phyloP scores from a whole-genome alignment of 1,140 invertebrate species.

The Scaptomyza montana region DNA sequence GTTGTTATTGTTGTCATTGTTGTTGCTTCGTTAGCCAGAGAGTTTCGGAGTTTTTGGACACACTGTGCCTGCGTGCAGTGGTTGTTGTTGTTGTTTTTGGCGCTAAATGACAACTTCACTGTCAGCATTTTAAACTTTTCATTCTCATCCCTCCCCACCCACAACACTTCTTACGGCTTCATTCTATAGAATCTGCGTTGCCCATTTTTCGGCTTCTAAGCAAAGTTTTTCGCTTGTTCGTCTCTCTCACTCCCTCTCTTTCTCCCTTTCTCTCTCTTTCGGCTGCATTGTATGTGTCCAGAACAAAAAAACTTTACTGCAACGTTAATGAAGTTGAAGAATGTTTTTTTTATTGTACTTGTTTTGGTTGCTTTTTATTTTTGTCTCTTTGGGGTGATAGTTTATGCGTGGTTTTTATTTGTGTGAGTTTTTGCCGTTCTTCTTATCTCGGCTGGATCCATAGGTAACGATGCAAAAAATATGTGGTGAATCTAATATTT shows the following conservation, averaged over 20 bases:
- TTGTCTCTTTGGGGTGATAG: neutral
- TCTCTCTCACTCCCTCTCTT: slow-evolving; percentile 8
- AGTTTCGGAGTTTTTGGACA: slow-evolving; percentile 47
- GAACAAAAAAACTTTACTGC: slow-evolving; percentile 56
- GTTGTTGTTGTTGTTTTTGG: slow-evolving; percentile 21
- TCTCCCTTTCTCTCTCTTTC: too few relatives aligned
- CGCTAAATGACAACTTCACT: slow-evolving; percentile 76
- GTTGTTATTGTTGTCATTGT: slow-evolving; percentile 39
- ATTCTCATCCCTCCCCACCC: neutral
- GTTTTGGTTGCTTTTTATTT: too few relatives aligned
- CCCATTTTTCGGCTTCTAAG: slow-evolving; percentile 53
- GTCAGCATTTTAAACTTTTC: slow-evolving; percentile 75
- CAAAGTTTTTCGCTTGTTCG: slow-evolving; percentile 51
- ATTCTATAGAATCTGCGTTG: slow-evolving; percentile 22
- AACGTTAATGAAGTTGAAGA: slow-evolving; percentile 76
- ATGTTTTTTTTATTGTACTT: slow-evolving; percentile 45
- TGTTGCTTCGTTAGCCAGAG: slow-evolving; percentile 67
- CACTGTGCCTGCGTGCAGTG: slow-evolving; percentile 31
- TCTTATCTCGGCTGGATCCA: neutral
- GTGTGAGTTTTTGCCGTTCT: slow-evolving; percentile 18
- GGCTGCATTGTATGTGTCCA: slow-evolving; percentile 37
- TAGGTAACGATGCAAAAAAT: slow-evolving; percentile 10
- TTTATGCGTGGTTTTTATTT: slow-evolving; percentile 24
- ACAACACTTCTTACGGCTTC: neutral
- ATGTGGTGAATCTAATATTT: neutral